phyloP scores from a whole-genome alignment of 2,888 invertebrate species.

The Dysmachus trigonus region DNA sequence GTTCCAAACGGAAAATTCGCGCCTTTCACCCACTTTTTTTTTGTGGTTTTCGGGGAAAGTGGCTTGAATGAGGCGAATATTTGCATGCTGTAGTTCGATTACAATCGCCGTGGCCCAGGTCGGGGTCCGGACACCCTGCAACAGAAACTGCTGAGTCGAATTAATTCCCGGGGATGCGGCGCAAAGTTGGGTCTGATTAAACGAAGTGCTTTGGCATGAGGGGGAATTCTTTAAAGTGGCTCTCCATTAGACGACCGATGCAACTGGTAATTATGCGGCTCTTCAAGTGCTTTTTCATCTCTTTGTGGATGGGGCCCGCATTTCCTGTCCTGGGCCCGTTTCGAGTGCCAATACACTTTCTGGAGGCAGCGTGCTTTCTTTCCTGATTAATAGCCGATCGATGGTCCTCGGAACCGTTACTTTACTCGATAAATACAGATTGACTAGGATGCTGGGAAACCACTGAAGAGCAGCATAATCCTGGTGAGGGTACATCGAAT shows the following conservation, averaged over 20 bases:
- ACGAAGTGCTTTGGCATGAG: neutral
- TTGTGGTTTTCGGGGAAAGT: conserved; percentile 28
- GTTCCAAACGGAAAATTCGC: conserved; percentile 34
- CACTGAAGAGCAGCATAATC: neutral
- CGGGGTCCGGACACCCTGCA: neutral
- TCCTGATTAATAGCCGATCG: neutral
- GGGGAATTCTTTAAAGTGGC: conserved; percentile 30
- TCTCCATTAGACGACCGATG: conserved; percentile 18
- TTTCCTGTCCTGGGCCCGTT: conserved; percentile 37
- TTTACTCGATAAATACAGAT: neutral
- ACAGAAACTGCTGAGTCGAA: neutral
- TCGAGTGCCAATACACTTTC: conserved; percentile 3
- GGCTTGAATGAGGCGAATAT: neutral
- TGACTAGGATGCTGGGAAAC: neutral
- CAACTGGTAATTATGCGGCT: conserved; percentile 21
- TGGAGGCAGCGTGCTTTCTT: neutral
- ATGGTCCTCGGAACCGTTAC: neutral
- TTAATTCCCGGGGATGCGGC: neutral
- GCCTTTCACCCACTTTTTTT: neutral
- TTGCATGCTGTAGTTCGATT: neutral
- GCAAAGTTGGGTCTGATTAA: conserved; percentile 22
- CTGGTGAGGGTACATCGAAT: neutral
- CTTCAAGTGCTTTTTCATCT: conserved; percentile 16
- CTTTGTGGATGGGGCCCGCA: conserved; percentile 41
- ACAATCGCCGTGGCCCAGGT: neutral